Evolutionary conservation across 2,888 invertebrate species (phyloP).

Genomic region (Myopa tessellatipennis): DNA sequence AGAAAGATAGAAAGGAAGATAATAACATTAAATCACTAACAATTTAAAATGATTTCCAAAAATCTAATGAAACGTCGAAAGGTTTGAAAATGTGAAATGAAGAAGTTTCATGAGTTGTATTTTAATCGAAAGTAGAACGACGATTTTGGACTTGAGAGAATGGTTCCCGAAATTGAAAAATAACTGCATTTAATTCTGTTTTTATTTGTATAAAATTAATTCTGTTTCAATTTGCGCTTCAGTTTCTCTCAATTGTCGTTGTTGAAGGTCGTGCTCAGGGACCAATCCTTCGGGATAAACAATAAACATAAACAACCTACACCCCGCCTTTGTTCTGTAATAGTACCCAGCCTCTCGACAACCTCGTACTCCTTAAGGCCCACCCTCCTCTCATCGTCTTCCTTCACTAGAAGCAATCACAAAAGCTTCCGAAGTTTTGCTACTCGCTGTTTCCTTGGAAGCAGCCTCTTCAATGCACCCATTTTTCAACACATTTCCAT

Average conservation of each 20-base stretch:
- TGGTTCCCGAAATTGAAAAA: too few species aligned
- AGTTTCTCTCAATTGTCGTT: slow-evolving; percentile 24
- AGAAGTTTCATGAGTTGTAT: too few species aligned
- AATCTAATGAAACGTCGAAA: neutral
- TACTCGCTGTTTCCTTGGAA: too few species aligned
- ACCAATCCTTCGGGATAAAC: neutral
- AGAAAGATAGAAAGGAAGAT: neutral
- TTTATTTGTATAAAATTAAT: slow-evolving; percentile 7
- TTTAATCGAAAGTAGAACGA: too few species aligned
- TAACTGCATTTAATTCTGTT: slow-evolving; percentile 5
- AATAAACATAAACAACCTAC: neutral
- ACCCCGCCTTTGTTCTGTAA: too few species aligned
- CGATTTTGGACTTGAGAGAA: too few species aligned
- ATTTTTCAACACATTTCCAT: neutral
- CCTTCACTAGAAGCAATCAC: neutral
- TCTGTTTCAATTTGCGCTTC: neutral
- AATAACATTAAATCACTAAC: neutral
- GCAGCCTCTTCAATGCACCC: too few species aligned
- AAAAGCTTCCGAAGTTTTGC: neutral
- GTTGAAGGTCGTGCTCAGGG: neutral
- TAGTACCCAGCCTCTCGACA: too few species aligned
- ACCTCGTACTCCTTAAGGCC: too few species aligned
- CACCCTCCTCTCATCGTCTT: too few species aligned
- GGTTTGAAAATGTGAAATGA: too few species aligned
- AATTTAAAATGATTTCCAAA: neutral